phyloP scores from a whole-genome alignment of 2,888 invertebrate species.

The Andrena marginata region DNA sequence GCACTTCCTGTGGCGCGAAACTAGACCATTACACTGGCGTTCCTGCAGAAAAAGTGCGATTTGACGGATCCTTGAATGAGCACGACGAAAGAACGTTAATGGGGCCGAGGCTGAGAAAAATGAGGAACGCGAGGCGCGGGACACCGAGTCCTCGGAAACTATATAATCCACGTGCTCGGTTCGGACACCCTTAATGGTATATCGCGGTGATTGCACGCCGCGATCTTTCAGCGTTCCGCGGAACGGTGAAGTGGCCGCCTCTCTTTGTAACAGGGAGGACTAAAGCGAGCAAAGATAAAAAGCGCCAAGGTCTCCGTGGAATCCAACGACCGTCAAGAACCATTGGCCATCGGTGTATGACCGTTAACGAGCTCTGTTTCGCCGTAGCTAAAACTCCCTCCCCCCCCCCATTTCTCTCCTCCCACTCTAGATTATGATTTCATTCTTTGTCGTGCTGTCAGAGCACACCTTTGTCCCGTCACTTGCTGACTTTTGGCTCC shows the following conservation, averaged over 20 bases:
- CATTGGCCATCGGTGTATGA: conserved; percentile 70
- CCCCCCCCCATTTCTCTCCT: conserved; percentile 13
- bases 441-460: conserved; percentile 21
- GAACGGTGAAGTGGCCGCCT: conserved; percentile 64
- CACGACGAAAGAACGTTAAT: conserved; percentile 59
- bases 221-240: conserved; percentile 67
- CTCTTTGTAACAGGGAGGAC: conserved; percentile 56
- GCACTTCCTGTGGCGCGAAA: neutral
- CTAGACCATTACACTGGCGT: conserved; percentile 38
- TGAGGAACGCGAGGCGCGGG: conserved; percentile 50
- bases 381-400: conserved; percentile 48
- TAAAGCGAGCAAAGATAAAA: conserved; percentile 66
- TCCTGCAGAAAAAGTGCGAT: conserved; percentile 43
- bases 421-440: conserved; percentile 48
- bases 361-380: conserved; percentile 70
- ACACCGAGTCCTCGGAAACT: conserved; percentile 61
- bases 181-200: conserved; percentile 69
- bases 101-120: conserved; percentile 43
- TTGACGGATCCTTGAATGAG: conserved; percentile 50
- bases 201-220: conserved; percentile 69
- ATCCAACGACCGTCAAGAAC: conserved; percentile 69
- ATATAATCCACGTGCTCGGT: conserved; percentile 57
- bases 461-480: neutral
- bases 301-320: conserved; percentile 70
- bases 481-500: neutral